Percentiles rank a stretch among this genome's conserved stretches.
Conservation (phyloP, 2,888 invertebrate genomes). For the Nomada fabriciana region DNA sequence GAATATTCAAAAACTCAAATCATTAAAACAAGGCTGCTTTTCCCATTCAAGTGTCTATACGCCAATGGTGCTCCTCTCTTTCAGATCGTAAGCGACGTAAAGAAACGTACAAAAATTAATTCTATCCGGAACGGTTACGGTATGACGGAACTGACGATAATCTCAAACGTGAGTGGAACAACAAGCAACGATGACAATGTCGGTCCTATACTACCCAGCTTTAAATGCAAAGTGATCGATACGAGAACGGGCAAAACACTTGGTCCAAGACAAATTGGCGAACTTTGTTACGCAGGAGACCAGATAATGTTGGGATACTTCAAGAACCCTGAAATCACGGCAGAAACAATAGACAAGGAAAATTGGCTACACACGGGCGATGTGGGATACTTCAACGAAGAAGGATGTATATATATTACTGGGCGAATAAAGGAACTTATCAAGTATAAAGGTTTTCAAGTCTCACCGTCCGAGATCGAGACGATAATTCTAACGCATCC, state of each 20-base stretch:
- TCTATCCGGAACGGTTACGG: constrained; percentile 91
- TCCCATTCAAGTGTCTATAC: not conserved
- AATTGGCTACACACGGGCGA: constrained; percentile 86
- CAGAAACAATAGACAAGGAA: constrained; percentile 84
- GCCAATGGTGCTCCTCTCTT: not conserved
- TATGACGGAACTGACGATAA: constrained; percentile 91
- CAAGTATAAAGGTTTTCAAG: constrained; percentile 87
- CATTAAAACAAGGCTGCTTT: not conserved
- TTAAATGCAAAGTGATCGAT: constrained; percentile 86
- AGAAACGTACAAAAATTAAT: constrained; percentile 85
- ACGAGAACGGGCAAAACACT: constrained; percentile 78
- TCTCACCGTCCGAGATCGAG: constrained; percentile 82
- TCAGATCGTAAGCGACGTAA: constrained; percentile 58
- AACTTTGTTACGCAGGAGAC: constrained; percentile 85
- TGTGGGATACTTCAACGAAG: constrained; percentile 85
- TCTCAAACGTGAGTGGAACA: constrained; percentile 84
- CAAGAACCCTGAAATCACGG: constrained; percentile 84
- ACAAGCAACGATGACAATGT: constrained; percentile 86
- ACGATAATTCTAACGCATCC: constrained; percentile 70
- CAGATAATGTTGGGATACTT: constrained; percentile 86
- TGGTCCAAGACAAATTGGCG: constrained; percentile 85
- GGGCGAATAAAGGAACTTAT: constrained; percentile 87
- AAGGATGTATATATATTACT: constrained; percentile 85
- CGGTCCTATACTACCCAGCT: constrained; percentile 88
- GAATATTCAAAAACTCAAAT: not conserved